Conservation (phyloP, 1,140 invertebrate species). For the Limonius californicus region DNA sequence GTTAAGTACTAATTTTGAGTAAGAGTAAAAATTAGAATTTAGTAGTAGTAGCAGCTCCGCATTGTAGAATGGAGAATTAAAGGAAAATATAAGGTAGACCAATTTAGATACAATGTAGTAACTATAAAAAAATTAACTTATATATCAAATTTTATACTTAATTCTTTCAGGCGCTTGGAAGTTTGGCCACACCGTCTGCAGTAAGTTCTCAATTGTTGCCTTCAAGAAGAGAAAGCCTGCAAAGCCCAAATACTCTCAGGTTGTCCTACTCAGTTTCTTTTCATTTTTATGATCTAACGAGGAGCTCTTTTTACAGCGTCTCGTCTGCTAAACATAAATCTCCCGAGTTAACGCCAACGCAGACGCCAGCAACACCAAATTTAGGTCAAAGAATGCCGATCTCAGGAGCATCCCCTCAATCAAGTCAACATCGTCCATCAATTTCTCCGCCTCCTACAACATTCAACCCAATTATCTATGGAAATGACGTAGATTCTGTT, state of each 20-base stretch:
- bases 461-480: constrained; percentile 88
- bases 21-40: too few species aligned
- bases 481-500: constrained; percentile 95
- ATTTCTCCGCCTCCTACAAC: constrained; percentile 27
- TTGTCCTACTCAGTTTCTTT: neutral
- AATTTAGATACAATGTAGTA: too few species aligned
- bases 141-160: too few species aligned
- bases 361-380: constrained; percentile 8
- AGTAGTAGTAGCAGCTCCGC: too few species aligned
- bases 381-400: neutral
- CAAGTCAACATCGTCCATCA: constrained; percentile 20
- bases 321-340: constrained; percentile 42
- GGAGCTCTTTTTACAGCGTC: constrained; percentile 1
- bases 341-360: constrained; percentile 24
- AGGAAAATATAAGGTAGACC: too few species aligned
- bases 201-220: constrained; percentile 53
- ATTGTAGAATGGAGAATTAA: too few species aligned
- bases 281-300: neutral
- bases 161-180: constrained; percentile 60
- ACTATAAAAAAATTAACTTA: too few species aligned
- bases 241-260: constrained; percentile 51
- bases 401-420: constrained; percentile 31
- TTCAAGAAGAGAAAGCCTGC: constrained; percentile 64
- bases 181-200: constrained; percentile 57
- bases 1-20: too few species aligned